Percentiles rank a stretch among this genome's conserved stretches.
Conservation (phyloP, 2,888 invertebrate species). For the Tenthredo mesomela region DNA sequence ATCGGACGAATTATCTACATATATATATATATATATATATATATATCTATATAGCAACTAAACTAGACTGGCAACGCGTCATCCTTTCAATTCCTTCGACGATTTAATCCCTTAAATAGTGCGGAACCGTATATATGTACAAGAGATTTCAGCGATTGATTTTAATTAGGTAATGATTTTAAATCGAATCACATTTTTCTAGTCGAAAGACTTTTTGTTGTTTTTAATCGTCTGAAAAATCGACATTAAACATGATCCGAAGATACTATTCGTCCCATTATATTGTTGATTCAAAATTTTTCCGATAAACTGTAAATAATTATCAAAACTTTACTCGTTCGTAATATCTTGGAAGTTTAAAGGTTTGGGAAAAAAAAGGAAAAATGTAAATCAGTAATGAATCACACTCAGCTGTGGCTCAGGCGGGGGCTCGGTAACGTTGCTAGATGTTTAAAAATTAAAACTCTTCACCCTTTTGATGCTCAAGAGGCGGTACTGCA, state of each 20-base stretch:
- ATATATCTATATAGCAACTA: neutral
- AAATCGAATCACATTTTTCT: neutral
- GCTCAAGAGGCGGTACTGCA: neutral
- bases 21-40: neutral
- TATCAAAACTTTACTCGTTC: neutral
- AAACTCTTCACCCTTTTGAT: conserved; percentile 15
- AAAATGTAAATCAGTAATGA: neutral
- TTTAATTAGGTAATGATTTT: neutral
- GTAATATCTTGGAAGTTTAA: neutral
- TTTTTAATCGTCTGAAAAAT: neutral
- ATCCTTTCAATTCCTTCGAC: conserved; percentile 21
- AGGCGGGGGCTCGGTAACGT: neutral
- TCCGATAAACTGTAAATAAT: neutral
- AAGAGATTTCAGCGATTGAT: neutral
- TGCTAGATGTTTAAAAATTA: conserved; percentile 22
- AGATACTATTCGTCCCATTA: too few relatives aligned
- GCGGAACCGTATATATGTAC: neutral
- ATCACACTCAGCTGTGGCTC: neutral
- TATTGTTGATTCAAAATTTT: neutral
- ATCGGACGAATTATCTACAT: conserved; percentile 7
- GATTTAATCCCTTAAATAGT: conserved; percentile 22
- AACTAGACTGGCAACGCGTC: conserved; percentile 14
- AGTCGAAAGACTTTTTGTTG: neutral
- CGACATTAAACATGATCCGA: too few relatives aligned
- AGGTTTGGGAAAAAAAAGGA: too few relatives aligned